A percentile compares a stretch with the other conserved stretches of the same genome.
These are phyloP conservation scores for Pachyrhynchus sulphureomaculatus DNA, from an alignment of 1,140 invertebrate genomes.

Conservation along the genomic window DNA sequence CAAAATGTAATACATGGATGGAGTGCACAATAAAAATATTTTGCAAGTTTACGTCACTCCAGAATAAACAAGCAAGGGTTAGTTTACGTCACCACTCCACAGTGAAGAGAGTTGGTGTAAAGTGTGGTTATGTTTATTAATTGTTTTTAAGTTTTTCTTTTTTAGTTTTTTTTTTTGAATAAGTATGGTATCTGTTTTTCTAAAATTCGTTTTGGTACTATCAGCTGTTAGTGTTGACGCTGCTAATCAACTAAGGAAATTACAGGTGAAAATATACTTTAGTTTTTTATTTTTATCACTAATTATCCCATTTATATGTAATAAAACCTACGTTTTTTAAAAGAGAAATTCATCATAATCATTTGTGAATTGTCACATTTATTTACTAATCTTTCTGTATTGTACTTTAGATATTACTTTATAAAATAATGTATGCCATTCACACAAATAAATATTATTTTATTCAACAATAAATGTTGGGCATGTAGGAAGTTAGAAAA, in stretches of 20 bases:
- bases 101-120: background rate
- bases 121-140: slow-evolving; percentile 5
- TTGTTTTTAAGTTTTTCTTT: background rate
- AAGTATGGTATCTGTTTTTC: slow-evolving; percentile 18
- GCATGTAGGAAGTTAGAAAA: too few species aligned
- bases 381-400: background rate
- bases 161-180: background rate
- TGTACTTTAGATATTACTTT: background rate
- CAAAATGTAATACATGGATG: too few species aligned
- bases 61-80: too few species aligned
- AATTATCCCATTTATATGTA: too few species aligned
- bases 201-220: slow-evolving; percentile 15
- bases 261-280: slow-evolving; percentile 14
- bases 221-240: slow-evolving; percentile 5
- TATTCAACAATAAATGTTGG: too few species aligned
- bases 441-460: too few species aligned
- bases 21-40: too few species aligned
- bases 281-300: background rate
- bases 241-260: slow-evolving; percentile 17
- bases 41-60: too few species aligned
- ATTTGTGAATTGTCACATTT: background rate
- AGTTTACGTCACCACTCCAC: too few species aligned
- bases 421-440: background rate
- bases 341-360: background rate
- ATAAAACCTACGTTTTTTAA: background rate